Base-by-base conservation (phyloP, 2,113 vertebrate genomes). In the Salvelinus sp. region DNA sequence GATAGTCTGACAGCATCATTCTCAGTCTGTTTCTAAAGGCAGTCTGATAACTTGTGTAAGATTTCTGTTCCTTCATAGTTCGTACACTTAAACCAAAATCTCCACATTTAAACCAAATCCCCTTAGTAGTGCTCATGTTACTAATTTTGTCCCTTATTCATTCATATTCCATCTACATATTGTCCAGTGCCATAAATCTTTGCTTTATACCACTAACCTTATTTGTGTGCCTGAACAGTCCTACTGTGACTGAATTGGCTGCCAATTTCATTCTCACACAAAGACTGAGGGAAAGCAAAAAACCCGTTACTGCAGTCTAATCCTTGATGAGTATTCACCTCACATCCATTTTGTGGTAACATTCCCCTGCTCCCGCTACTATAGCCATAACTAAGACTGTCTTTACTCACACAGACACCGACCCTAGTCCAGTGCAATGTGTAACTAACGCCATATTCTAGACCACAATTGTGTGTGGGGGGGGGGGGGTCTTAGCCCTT, bases 371-470 rank as follows among this genome's bases (percentile, higher is more conserved):
- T 62, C 20, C 30, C 18, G 68, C 77, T 79, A 66, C 74, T 77
- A 88, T 80, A 89, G 89, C 88, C 89, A 91, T 88, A 88, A 75
- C 70, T 74, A 77, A 74, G 66, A 79, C 68, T 63, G 72, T 88
- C 87, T 84, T 81, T 77, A 72, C 82, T 81, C 79, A 81, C 80
- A 82, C 87, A n/a, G n/a, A n/a, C n/a, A n/a, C n/a, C 79, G 74
- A 28, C 73, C 73, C 68, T 81, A 65, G 73, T 82, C 75, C 74
- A 82, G 82, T 85, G 79, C 76, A 88, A 69, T 83, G 65, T 67
- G 65, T 80, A 79, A 87, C 23, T 80, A 79, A 87, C n/a, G 83
- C 84, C 85, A 88, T 91, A 77, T 66, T 77, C 76, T 67, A 76
- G 86, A 82, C 69, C 27, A 25, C 22, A 82, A 78, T 80, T 83